A percentile compares a stretch with the other conserved stretches of the same genome.
Evolutionary conservation across 2,113 vertebrate species (phyloP).

Genomic region (Tragelaphus scriptus): DNA sequence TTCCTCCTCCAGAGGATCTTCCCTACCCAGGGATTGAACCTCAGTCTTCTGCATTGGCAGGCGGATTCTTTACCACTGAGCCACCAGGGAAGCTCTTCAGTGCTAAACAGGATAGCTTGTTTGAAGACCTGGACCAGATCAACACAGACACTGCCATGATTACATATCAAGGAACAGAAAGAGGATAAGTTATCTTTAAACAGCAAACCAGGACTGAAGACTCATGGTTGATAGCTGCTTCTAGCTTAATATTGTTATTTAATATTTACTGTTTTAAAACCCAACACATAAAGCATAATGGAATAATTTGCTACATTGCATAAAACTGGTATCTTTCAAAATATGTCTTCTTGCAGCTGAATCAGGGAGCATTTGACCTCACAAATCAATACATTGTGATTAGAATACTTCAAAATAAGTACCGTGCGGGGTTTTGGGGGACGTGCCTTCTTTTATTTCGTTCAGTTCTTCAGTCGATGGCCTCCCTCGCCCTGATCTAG

Average conservation of each 20-base stretch:
- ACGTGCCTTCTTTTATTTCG: background rate
- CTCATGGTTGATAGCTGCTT: background rate
- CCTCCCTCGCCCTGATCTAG: background rate
- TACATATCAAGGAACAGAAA: background rate
- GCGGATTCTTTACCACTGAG: background rate
- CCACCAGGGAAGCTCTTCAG: background rate
- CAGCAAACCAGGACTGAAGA: background rate
- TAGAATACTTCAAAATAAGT: background rate
- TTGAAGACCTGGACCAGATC: background rate
- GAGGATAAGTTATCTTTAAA: background rate
- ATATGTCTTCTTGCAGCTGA: background rate
- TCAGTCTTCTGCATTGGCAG: accelerated
- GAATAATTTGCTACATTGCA: no score
- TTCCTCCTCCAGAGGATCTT: background rate
- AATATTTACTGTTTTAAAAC: background rate
- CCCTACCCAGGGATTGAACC: background rate
- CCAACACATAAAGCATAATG: background rate
- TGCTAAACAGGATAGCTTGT: background rate
- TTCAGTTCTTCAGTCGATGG: background rate
- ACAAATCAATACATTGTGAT: background rate
- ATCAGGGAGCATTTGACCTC: background rate
- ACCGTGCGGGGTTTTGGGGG: accelerated
- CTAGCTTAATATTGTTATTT: background rate
- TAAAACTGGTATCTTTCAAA: background rate
- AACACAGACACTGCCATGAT: accelerated